A percentile compares a stretch with the other conserved stretches of the same genome.
phyloP scores from a whole-genome alignment of 2,113 vertebrate species.

The Catagonus wagneri region DNA sequence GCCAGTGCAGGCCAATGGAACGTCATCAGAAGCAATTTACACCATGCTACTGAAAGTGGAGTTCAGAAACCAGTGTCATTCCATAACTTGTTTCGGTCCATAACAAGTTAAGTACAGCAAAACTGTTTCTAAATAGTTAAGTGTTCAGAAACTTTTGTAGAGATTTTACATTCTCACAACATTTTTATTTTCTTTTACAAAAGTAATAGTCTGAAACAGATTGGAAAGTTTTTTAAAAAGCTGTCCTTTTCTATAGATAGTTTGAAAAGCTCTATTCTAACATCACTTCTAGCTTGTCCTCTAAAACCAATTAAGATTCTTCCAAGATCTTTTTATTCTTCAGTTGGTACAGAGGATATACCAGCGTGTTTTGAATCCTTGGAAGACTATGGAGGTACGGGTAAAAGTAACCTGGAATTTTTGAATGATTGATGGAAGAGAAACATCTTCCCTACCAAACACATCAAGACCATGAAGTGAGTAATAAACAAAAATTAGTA shows the following conservation, averaged over 20 bases:
- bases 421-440: conserved; percentile 9
- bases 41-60: not conserved
- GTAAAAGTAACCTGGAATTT: not conserved
- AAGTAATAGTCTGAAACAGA: conserved; percentile 11
- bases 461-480: not conserved
- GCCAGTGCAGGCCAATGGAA: not conserved
- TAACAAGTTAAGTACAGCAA: not conserved
- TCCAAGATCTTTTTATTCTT: not conserved
- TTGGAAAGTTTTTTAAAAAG: not conserved
- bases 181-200: conserved; percentile 4
- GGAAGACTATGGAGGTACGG: not conserved
- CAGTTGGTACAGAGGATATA: not conserved
- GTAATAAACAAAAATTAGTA: not conserved
- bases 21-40: not conserved
- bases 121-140: not conserved
- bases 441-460: not conserved
- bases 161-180: not conserved
- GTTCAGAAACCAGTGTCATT: not conserved
- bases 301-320: not conserved
- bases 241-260: not conserved
- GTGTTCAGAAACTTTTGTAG: not conserved
- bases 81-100: not conserved
- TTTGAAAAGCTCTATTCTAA: not conserved
- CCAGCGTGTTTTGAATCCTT: not conserved
- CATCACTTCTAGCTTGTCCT: not conserved